Conservation (phyloP, 2,797 vertebrate genomes). For the Lycodopsis pacificus region DNA sequence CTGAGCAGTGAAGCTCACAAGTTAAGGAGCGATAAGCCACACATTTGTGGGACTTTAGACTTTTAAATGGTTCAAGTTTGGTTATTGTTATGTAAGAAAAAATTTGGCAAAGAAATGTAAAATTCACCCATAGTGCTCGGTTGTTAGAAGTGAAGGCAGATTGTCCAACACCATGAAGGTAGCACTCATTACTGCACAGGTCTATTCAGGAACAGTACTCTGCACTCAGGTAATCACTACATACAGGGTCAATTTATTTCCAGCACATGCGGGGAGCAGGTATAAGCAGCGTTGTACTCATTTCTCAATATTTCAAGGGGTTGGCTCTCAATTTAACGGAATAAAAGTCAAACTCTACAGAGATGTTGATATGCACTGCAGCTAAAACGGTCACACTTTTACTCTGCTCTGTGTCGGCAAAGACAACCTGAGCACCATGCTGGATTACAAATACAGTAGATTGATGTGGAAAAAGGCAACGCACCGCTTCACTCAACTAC, state of each 20-base stretch:
- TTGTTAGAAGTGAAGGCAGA: constrained; percentile 29
- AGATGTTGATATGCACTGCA: constrained; percentile 29
- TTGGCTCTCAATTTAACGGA: constrained; percentile 35
- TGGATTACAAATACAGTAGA: neutral
- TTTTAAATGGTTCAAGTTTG: constrained; percentile 4
- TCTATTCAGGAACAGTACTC: constrained; percentile 13
- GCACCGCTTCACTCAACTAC: constrained; percentile 5
- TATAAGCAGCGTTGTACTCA: constrained; percentile 34
- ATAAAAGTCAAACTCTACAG: constrained; percentile 34
- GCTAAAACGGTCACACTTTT: constrained; percentile 7
- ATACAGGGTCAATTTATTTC: constrained; percentile 20
- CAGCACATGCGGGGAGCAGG: neutral
- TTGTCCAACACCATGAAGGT: constrained; percentile 2
- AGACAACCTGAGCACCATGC: constrained; percentile 4
- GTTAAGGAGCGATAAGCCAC: neutral
- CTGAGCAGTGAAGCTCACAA: neutral
- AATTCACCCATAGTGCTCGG: neutral
- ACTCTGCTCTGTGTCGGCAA: neutral
- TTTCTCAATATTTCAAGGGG: constrained; percentile 35
- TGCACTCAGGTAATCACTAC: constrained; percentile 34
- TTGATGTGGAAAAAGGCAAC: constrained; percentile 3
- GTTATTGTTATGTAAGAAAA: constrained; percentile 23
- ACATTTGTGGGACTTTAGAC: neutral
- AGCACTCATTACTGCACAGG: constrained; percentile 21
- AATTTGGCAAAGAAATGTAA: constrained; percentile 8